A percentile compares a stretch with the other conserved stretches of the same genome.
Evolutionary conservation across 30 jellyfish, hydroid and myxozoan species (phyloP).

Genomic region (Aurelia sp.): DNA sequence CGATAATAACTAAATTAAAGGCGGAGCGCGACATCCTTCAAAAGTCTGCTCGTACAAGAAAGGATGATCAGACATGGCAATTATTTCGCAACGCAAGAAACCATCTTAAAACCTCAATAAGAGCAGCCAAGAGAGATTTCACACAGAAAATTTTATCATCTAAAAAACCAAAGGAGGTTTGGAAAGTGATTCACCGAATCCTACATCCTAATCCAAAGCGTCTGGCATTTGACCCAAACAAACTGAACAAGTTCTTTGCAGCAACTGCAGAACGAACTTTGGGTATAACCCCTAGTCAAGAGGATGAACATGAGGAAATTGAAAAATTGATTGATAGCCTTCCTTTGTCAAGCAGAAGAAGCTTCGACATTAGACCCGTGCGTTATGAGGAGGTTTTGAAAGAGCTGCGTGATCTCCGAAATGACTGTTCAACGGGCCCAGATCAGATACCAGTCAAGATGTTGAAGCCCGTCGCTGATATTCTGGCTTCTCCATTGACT

Average conservation of each 20-base stretch:
- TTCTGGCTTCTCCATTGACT: conserved; percentile 51
- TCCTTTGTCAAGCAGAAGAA: too few species aligned
- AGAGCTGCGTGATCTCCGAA: conserved; percentile 41
- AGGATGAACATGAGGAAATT: too few species aligned
- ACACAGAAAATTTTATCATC: conserved; percentile 36
- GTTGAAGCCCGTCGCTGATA: conserved; percentile 41
- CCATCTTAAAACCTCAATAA: conserved; percentile 15
- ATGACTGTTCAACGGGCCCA: conserved; percentile 59
- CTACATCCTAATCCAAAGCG: conserved; percentile 38
- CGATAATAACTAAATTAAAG: conserved; percentile 38
- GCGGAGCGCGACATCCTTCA: conserved; percentile 29
- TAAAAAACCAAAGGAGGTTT: conserved; percentile 49
- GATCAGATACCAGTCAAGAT: conserved; percentile 59
- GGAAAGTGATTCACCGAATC: conserved; percentile 52
- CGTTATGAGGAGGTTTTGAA: conserved; percentile 40
- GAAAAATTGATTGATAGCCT: too few species aligned
- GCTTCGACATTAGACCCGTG: conserved; percentile 18
- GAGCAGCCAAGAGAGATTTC: conserved; percentile 36
- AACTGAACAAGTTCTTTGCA: conserved; percentile 2
- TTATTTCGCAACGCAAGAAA: too few species aligned
- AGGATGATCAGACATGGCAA: too few species aligned
- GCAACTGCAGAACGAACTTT: too few species aligned
- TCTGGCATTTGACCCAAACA: neutral
- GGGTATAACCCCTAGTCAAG: too few species aligned
- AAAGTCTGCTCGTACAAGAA: too few species aligned